Evolutionary conservation across 2,888 invertebrate species (phyloP), one percentile per base, ranked within the genome.

Genomic region (Drosophila nigricruria): DNA sequence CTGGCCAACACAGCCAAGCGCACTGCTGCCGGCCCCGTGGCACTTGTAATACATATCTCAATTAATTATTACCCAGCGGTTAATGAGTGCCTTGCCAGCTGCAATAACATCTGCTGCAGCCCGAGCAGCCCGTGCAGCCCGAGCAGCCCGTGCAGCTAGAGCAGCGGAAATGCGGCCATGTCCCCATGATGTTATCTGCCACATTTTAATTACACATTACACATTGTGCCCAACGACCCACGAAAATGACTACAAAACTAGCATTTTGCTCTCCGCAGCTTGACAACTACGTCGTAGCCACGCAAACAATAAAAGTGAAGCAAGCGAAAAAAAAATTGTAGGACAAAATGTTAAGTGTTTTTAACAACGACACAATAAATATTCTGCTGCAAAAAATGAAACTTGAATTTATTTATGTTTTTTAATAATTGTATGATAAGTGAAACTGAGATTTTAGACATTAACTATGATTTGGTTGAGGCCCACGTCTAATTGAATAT

Each of bases 41-140:
- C 50, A 64, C 57, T 76, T 77, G 81, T 85, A 81, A 38, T 58
- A 68, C 79, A 87, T 90, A 88, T 85, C 85, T 89, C 89, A 91
- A 91, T 91, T 91, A 91, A 91, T 91, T 91, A 91, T 89, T 90
- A 82, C 81, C 73, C 40, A 78, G 83, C 70, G 72, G 86, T 88
- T 81, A 85, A 85, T 85, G 68, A 81, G 62, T 43, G 61, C 57
- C 66, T 57, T 62, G 61, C 58, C 69, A 78, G 60, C 50, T 50
- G 71, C 61, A 70, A 60, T 65, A 65, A 65, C 60, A 70, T 47
- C 54, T 59, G 54, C 43, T 30, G 53, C 53, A 53, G 54, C 53
- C 16, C 0, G n/a, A 8, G 20, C 52, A 58, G 23, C 50, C 40
- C 18, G 10, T 14, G 32, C 32, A 14, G 52, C 16, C 14, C 1